Evolutionary conservation across 1,140 invertebrate genomes (phyloP), one percentile per base, ranked within the genome.

Genomic region (Lutraria rhynchaena): DNA sequence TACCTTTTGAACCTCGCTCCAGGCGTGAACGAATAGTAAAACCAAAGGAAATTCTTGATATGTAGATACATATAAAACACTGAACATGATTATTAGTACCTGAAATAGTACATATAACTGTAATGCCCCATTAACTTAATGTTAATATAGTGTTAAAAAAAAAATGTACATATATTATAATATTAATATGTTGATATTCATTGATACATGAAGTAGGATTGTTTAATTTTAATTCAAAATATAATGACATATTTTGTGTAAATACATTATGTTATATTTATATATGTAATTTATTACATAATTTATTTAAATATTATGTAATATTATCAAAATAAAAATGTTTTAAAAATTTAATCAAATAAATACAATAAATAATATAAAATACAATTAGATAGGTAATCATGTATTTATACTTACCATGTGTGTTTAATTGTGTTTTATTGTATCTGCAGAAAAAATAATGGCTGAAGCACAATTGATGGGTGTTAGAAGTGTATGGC

Each of bases 11-110:
- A 5, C 57, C 57, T 15, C 33, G 29, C 17, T 35, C 57, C 2
- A 60, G 57, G 24, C 11, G 57, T 13, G 57, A 60, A 33, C 57
- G 57, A 11, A 60, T 5, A 19, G 29, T 60, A 4, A 60, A 60
- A 60, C 57, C 57, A 1, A 60, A n/a, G 15, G 29, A 60, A 35
- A 60, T 60, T 60, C 57, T 19, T 60, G 31, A 35, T n/a, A 35
- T 53, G 17, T 53, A 53, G 37, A 58, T 17, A 29, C 7, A 13
- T 27, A 24, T 29, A 9, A 7, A 29, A 11, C 31, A 24, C 4
- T 58, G 3, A 27, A 60, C 29, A 33, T 9, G 3, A 33, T 17
- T n/a, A n/a, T n/a, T n/a, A n/a, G n/a, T n/a, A n/a, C n/a, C n/a
- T n/a, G n/a, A n/a, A n/a, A n/a, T n/a, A n/a, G n/a, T n/a, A n/a